phyloP scores from a whole-genome alignment of 2,113 vertebrate genomes.

The Oncorhynchus keta region DNA sequence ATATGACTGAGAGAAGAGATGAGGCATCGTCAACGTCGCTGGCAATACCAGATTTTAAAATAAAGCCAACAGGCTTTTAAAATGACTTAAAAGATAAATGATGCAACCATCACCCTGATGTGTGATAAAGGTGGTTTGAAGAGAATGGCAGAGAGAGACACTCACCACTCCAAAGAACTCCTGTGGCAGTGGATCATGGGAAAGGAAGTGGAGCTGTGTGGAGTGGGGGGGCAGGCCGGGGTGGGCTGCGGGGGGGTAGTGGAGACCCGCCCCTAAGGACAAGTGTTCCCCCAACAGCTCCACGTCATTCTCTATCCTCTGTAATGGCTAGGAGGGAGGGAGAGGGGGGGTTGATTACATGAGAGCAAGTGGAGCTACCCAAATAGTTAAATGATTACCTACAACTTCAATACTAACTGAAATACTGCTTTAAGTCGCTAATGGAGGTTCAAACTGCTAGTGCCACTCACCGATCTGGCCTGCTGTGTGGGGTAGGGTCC shows the following conservation, averaged over 20 bases:
- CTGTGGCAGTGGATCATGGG: constrained; percentile 92
- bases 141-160: constrained; percentile 16
- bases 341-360: neutral
- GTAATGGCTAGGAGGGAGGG: constrained; percentile 80
- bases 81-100: too few relatives aligned
- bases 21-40: neutral
- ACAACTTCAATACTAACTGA: too few relatives aligned
- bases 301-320: constrained; percentile 98
- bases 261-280: constrained; percentile 87
- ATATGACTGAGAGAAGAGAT: constrained; percentile 79
- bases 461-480: constrained; percentile 87
- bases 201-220: constrained; percentile 90
- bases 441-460: neutral
- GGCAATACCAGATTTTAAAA: too few relatives aligned
- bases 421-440: too few relatives aligned
- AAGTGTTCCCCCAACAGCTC: constrained; percentile 95
- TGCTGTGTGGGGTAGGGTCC: constrained; percentile 94
- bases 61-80: too few relatives aligned
- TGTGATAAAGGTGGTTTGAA: too few relatives aligned
- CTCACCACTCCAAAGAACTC: constrained; percentile 97
- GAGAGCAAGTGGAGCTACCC: too few relatives aligned
- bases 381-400: too few relatives aligned
- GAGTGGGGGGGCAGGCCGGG: constrained; percentile 88
- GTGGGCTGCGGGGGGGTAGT: constrained; percentile 88
- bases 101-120: too few relatives aligned